phyloP scores from a whole-genome alignment of 37 sponge, comb jelly and placozoan species.

The Sycon ciliatum region DNA sequence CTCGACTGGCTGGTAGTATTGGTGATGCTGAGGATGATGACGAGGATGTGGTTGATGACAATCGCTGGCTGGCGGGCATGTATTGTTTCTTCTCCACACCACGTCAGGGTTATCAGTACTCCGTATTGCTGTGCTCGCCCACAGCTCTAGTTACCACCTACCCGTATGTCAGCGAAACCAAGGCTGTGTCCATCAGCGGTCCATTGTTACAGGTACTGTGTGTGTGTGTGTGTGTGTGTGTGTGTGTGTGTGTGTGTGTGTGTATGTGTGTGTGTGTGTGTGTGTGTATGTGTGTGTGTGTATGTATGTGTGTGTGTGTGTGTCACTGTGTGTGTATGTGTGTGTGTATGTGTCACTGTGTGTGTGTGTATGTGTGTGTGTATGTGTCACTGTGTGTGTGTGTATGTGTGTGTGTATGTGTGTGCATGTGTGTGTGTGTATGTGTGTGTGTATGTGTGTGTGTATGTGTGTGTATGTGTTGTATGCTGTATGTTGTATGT shows the following conservation, averaged over 20 bases:
- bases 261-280: constrained; percentile 27
- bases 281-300: constrained; percentile 21
- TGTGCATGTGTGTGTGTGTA: too few species aligned
- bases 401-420: too few species aligned
- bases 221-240: constrained; percentile 25
- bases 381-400: too few species aligned
- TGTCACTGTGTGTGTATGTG: too few species aligned
- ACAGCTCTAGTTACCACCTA: not conserved
- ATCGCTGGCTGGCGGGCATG: not conserved
- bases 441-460: too few species aligned
- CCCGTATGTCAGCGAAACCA: not conserved
- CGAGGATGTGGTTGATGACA: too few species aligned
- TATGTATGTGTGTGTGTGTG: constrained; percentile 22
- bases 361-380: too few species aligned
- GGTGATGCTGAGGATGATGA: too few species aligned
- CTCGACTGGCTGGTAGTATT: too few species aligned
- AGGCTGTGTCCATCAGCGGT: not conserved
- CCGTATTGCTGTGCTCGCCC: not conserved
- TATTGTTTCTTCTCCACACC: not conserved
- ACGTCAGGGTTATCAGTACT: not conserved
- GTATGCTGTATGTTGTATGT: too few species aligned
- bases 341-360: too few species aligned
- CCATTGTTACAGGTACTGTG: not conserved
- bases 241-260: constrained; percentile 29
- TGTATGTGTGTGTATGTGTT: too few species aligned